Conservation (phyloP, 2,113 vertebrate species). For the Laterallus jamaicensis region DNA sequence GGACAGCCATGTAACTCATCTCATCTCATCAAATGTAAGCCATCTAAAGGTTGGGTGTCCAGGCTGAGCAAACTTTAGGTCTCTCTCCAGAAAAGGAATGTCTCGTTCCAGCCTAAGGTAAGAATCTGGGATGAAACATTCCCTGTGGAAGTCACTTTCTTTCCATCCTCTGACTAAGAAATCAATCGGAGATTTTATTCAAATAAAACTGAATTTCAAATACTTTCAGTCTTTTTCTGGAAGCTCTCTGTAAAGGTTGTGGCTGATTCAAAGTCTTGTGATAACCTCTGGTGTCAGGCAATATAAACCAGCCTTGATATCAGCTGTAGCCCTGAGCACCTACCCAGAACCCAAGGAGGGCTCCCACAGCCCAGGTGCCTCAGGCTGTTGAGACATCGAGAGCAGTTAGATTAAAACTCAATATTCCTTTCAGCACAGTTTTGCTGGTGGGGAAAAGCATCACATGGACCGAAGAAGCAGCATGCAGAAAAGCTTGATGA, state of each 20-base stretch:
- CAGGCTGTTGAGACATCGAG: not conserved
- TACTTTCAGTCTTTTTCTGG: not conserved
- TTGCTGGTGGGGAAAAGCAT: not conserved
- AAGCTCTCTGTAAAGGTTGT: not conserved
- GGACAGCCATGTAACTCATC: not conserved
- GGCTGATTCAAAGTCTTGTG: not conserved
- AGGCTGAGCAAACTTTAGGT: not conserved
- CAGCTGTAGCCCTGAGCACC: not conserved
- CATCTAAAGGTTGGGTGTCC: not conserved
- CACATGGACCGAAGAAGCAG: not conserved
- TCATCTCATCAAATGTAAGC: not conserved
- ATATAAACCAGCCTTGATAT: not conserved
- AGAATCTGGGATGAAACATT: not conserved
- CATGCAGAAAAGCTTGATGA: not conserved
- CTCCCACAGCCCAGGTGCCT: not conserved
- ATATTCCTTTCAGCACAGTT: not conserved
- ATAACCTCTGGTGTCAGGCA: not conserved
- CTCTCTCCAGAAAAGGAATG: not conserved
- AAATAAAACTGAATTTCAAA: not conserved
- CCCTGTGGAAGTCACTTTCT: fast-evolving
- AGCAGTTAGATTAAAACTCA: not conserved
- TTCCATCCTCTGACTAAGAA: not conserved
- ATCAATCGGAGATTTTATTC: not conserved
- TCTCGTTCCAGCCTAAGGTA: not conserved
- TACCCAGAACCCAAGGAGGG: not conserved